Conservation (phyloP, 2,888 invertebrate genomes). For the Agonopterix alstromeriana region DNA sequence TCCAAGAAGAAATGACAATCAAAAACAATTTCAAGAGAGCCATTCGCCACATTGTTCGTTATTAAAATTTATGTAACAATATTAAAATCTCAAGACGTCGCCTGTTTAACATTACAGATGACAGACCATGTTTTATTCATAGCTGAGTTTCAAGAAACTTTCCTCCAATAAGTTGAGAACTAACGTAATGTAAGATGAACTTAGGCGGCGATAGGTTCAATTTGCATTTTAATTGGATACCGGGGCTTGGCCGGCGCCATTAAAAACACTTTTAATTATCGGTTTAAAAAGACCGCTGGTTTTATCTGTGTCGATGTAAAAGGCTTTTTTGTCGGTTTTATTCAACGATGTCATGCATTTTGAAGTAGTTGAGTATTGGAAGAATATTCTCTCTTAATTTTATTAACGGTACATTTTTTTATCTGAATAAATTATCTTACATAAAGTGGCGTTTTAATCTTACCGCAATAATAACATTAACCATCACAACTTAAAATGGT, state of each 20-base stretch:
- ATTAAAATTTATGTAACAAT: slow-evolving; percentile 9
- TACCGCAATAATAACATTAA: too few relatives aligned
- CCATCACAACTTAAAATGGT: too few relatives aligned
- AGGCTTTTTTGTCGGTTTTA: too few relatives aligned
- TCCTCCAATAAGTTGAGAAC: slow-evolving; percentile 46
- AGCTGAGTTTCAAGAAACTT: slow-evolving; percentile 38
- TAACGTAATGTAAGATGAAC: slow-evolving; percentile 31
- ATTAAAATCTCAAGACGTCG: slow-evolving; percentile 51
- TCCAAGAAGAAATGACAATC: background rate
- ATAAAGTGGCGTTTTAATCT: too few relatives aligned
- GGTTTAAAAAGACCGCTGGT: slow-evolving; percentile 6
- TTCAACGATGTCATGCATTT: background rate
- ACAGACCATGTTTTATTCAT: slow-evolving; percentile 61
- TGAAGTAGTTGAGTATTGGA: too few relatives aligned
- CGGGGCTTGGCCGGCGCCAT: slow-evolving; percentile 15
- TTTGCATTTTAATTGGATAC: slow-evolving; percentile 58
- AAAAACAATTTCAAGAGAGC: background rate
- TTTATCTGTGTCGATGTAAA: too few relatives aligned
- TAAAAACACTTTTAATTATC: slow-evolving; percentile 32
- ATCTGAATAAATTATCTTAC: too few relatives aligned
- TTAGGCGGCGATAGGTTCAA: slow-evolving; percentile 31
- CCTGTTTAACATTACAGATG: slow-evolving; percentile 61
- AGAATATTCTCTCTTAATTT: too few relatives aligned
- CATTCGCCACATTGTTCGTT: background rate
- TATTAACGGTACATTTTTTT: background rate